Conservation (phyloP, 2,797 vertebrate species). For the Arnoldichthys spilopterus region DNA sequence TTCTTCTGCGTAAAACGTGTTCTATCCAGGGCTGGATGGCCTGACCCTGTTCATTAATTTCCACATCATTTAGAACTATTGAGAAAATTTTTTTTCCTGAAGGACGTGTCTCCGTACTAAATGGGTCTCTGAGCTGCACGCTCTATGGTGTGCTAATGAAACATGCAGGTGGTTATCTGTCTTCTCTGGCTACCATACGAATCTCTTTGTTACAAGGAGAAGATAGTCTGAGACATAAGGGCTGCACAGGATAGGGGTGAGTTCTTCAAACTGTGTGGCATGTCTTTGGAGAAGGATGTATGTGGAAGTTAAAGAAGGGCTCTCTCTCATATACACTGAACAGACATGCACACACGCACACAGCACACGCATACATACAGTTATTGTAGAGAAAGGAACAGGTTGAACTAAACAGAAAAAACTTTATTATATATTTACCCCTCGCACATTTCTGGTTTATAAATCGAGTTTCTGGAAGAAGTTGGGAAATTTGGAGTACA, state of each 20-base stretch:
- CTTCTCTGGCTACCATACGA: constrained; percentile 66
- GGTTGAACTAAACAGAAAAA: too few relatives aligned
- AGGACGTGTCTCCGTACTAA: constrained; percentile 40
- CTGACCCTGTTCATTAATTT: constrained; percentile 53
- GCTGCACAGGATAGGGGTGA: constrained; percentile 73
- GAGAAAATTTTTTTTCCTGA: constrained; percentile 68
- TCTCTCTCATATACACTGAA: constrained; percentile 37
- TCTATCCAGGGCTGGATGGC: neutral
- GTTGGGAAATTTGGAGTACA: too few relatives aligned
- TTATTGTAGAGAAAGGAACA: neutral
- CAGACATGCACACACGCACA: neutral
- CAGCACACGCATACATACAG: neutral
- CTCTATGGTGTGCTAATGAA: constrained; percentile 62
- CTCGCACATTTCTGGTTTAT: too few relatives aligned
- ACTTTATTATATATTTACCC: too few relatives aligned
- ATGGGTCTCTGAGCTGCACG: constrained; percentile 60
- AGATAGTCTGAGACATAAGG: constrained; percentile 71
- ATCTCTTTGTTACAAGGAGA: constrained; percentile 57
- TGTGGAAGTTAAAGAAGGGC: constrained; percentile 43
- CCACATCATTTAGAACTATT: constrained; percentile 57
- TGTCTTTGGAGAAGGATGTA: constrained; percentile 50
- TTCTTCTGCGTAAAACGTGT: neutral
- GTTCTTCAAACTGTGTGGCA: constrained; percentile 61
- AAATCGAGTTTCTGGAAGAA: too few relatives aligned
- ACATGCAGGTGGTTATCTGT: constrained; percentile 67